Evolutionary conservation across 2,797 vertebrate species (phyloP).

Genomic region (Merluccius polli): DNA sequence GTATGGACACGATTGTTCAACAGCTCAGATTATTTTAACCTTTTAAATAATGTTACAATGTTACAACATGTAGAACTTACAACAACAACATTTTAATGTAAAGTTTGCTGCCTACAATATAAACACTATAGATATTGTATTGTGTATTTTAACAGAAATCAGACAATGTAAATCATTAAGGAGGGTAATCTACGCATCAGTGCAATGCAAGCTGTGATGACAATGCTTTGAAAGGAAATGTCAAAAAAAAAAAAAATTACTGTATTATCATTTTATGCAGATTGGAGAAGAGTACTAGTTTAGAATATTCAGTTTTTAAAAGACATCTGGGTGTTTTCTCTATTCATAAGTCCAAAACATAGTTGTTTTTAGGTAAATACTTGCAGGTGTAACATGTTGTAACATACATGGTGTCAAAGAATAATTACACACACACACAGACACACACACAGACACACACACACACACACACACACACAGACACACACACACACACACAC

Average conservation of each 20-base stretch:
- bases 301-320: background rate
- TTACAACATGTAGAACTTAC: background rate
- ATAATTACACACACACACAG: background rate
- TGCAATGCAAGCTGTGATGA: background rate
- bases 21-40: too few species aligned
- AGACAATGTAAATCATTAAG: background rate
- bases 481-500: background rate
- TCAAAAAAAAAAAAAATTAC: background rate
- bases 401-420: background rate
- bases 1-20: too few species aligned
- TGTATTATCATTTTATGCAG: background rate
- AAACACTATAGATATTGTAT: background rate
- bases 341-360: background rate
- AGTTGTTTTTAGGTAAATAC: too few species aligned
- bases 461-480: slow-evolving; percentile 5
- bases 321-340: background rate
- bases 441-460: background rate
- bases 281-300: background rate
- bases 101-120: background rate
- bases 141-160: background rate
- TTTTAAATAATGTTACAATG: background rate
- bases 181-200: background rate
- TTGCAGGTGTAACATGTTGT: background rate
- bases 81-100: background rate
- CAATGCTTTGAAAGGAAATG: background rate